These are phyloP conservation scores for Limnephilus rhombicus DNA, from an alignment of 2,888 invertebrate species.

Conservation along the genomic window DNA sequence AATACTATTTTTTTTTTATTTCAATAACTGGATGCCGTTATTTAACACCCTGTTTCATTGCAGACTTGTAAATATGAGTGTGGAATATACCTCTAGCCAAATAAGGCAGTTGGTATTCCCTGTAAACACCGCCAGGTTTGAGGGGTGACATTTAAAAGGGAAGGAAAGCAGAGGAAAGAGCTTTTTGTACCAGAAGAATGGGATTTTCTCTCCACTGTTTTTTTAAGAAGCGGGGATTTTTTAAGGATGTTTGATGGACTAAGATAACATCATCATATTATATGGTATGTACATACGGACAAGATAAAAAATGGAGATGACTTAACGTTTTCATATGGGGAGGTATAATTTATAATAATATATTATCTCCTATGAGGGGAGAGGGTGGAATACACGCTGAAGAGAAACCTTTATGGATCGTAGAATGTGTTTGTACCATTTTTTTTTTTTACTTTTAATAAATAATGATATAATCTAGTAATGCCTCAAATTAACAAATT, in stretches of 20 bases:
- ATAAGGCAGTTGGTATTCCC: slow-evolving; percentile 40
- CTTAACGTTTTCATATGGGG: not conserved
- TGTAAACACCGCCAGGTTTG: slow-evolving; percentile 5
- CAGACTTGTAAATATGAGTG: not conserved
- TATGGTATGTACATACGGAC: not conserved
- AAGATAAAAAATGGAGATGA: not conserved
- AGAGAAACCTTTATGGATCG: not conserved
- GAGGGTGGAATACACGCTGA: not conserved
- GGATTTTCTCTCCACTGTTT: slow-evolving; percentile 8
- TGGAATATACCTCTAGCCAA: slow-evolving; percentile 12
- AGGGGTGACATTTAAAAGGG: slow-evolving; percentile 31
- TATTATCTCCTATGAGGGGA: not conserved
- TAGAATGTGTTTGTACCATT: not conserved
- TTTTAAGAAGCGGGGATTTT: slow-evolving; percentile 23
- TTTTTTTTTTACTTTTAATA: not conserved
- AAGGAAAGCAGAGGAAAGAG: not conserved
- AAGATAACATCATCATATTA: not conserved
- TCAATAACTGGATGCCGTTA: not conserved
- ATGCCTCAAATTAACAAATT: not conserved
- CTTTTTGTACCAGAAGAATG: slow-evolving; percentile 18
- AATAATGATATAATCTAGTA: not conserved
- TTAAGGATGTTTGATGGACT: not conserved
- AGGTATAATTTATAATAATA: not conserved
- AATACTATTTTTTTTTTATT: no score
- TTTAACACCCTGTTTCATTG: not conserved